Conservation (phyloP, 2,113 vertebrate species). For the Promerops cafer region DNA sequence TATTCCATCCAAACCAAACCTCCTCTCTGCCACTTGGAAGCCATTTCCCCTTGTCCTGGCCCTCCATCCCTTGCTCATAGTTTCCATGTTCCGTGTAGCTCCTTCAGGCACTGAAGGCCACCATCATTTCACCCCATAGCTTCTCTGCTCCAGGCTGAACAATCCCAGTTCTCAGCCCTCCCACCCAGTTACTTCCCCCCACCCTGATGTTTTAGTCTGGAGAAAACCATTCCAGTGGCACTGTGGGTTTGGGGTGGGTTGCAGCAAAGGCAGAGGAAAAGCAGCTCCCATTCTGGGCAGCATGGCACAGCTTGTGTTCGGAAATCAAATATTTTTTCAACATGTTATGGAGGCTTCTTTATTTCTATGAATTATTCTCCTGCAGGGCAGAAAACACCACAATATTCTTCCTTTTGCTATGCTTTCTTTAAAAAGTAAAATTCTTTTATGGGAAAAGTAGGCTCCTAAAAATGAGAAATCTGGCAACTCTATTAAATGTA, state of each 20-base stretch:
- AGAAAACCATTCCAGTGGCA: not conserved
- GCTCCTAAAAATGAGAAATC: not conserved
- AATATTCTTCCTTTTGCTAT: not conserved
- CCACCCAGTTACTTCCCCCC: not conserved
- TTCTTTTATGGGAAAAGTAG: not conserved
- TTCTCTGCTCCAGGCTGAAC: not conserved
- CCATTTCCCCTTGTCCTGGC: not conserved
- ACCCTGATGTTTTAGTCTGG: rapidly evolving
- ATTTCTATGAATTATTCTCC: not conserved
- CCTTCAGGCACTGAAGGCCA: not conserved
- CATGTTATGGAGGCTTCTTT: not conserved
- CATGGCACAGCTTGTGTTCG: rapidly evolving
- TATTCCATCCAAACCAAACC: rapidly evolving
- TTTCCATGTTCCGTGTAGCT: not conserved
- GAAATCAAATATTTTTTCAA: not conserved
- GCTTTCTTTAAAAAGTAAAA: not conserved
- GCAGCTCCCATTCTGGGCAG: not conserved
- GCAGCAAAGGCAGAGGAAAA: not conserved
- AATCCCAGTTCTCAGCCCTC: not conserved
- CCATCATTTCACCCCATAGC: not conserved
- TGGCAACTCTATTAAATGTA: not conserved
- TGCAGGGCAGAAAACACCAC: not conserved
- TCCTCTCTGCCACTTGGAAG: rapidly evolving
- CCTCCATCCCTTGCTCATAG: not conserved
- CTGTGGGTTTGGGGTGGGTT: not conserved